A percentile compares a stretch with the other conserved stretches of the same genome.
phyloP scores from a whole-genome alignment of 53 echinoderm and acorn worm genomes.

The Antedon mediterranea region DNA sequence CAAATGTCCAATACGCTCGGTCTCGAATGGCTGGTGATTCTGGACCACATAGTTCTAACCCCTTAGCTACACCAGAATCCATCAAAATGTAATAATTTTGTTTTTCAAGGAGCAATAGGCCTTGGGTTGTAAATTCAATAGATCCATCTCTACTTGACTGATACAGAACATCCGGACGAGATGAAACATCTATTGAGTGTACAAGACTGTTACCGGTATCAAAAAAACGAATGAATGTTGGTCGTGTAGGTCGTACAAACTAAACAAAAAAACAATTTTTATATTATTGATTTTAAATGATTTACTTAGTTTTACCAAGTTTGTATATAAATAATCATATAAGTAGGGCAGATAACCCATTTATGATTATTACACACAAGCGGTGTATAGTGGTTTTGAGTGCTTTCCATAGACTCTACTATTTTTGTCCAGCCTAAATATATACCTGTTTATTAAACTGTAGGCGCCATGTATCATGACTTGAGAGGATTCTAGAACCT shows the following conservation, averaged over 20 bases:
- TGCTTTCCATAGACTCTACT: too few relatives aligned
- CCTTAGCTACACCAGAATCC: conserved; percentile 7
- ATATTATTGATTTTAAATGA: too few relatives aligned
- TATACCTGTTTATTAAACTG: background rate
- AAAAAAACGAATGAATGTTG: conserved; percentile 10
- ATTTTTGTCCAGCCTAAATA: too few relatives aligned
- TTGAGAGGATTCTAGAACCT: background rate
- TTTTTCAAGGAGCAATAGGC: background rate
- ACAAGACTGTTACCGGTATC: background rate
- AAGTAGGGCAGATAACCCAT: too few relatives aligned
- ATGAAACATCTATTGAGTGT: conserved; percentile 6
- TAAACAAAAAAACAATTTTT: too few relatives aligned
- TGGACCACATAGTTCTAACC: conserved; percentile 8
- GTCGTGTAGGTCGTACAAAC: conserved; percentile 11
- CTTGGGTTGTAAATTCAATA: background rate
- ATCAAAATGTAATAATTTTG: conserved; percentile 12
- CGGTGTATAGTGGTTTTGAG: too few relatives aligned
- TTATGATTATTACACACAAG: too few relatives aligned
- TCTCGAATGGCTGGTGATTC: conserved; percentile 5
- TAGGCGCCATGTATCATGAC: conserved; percentile 4
- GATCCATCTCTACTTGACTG: conserved; percentile 1
- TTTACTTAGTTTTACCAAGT: too few relatives aligned
- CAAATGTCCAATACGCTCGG: background rate
- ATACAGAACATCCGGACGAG: conserved; percentile 1
- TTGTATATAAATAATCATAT: too few relatives aligned